Conservation (phyloP, 2,888 invertebrate species). For the Drosophila leonis region DNA sequence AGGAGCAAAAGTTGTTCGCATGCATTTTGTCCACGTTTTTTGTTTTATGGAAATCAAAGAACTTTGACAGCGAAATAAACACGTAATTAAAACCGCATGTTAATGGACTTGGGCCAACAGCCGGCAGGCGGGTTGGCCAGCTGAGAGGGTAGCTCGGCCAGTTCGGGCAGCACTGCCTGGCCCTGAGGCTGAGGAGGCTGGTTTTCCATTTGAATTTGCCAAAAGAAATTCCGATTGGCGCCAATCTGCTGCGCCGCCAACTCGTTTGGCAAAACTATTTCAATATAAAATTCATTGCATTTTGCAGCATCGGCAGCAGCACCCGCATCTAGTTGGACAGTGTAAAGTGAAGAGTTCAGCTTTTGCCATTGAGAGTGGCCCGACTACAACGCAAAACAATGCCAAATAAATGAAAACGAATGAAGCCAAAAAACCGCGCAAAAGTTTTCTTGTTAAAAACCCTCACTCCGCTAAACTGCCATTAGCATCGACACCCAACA, state of each 20-base stretch:
- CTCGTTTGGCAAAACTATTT: conserved; percentile 62
- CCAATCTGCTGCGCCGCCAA: conserved; percentile 6
- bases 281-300: conserved; percentile 78
- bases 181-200: background rate
- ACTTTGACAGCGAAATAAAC: conserved; percentile 68
- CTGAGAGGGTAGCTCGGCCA: background rate
- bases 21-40: conserved; percentile 63
- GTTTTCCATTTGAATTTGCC: conserved; percentile 36
- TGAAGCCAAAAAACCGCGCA: conserved; percentile 63
- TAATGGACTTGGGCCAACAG: conserved; percentile 59
- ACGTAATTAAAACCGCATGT: conserved; percentile 76
- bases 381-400: conserved; percentile 49
- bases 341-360: background rate
- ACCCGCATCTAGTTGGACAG: conserved; percentile 1
- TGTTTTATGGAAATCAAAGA: conserved; percentile 77
- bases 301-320: conserved; percentile 29
- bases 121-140: background rate
- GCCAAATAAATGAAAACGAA: conserved; percentile 68
- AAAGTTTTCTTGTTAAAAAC: conserved; percentile 70
- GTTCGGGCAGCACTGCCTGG: background rate
- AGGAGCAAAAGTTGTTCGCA: conserved; percentile 53
- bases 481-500: conserved; percentile 23
- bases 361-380: conserved; percentile 24
- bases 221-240: conserved; percentile 58
- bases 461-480: conserved; percentile 29